Conservation (phyloP, 2,797 vertebrate genomes). For the Anableps anableps region DNA sequence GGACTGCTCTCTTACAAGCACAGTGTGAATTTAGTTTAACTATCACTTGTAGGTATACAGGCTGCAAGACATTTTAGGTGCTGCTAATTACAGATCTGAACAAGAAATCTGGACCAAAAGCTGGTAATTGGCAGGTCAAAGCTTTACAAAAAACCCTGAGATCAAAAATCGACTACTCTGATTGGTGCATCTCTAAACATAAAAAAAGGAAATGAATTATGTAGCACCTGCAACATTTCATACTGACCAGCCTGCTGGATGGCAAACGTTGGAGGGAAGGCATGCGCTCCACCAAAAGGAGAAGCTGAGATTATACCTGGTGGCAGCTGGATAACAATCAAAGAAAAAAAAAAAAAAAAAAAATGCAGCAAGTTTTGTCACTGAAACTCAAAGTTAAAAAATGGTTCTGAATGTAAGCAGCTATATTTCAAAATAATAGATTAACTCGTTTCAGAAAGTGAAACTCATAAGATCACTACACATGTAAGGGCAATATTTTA, state of each 20-base stretch:
- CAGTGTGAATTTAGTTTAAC: neutral
- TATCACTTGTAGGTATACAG: neutral
- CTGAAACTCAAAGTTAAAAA: neutral
- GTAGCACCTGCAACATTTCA: neutral
- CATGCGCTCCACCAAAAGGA: constrained; percentile 91
- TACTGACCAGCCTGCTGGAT: constrained; percentile 88
- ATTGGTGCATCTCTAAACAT: neutral
- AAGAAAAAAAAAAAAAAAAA: neutral
- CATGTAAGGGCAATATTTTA: neutral
- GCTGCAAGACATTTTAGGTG: no score
- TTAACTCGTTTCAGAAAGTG: neutral
- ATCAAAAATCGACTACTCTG: neutral
- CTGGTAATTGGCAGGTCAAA: neutral
- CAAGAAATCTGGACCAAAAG: neutral
- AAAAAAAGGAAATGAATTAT: neutral
- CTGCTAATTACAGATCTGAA: no score
- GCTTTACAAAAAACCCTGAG: neutral
- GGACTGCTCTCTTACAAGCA: no score
- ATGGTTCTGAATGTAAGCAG: no score
- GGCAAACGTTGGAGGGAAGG: constrained; percentile 91
- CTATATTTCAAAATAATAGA: neutral
- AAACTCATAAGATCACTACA: neutral
- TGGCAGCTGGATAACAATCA: constrained; percentile 77
- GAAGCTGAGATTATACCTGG: constrained; percentile 93
- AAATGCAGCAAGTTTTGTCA: neutral